Percentiles rank a stretch among this genome's conserved stretches.
Conservation (phyloP, 2,113 vertebrate species). For the Cheirogaleus medius region DNA sequence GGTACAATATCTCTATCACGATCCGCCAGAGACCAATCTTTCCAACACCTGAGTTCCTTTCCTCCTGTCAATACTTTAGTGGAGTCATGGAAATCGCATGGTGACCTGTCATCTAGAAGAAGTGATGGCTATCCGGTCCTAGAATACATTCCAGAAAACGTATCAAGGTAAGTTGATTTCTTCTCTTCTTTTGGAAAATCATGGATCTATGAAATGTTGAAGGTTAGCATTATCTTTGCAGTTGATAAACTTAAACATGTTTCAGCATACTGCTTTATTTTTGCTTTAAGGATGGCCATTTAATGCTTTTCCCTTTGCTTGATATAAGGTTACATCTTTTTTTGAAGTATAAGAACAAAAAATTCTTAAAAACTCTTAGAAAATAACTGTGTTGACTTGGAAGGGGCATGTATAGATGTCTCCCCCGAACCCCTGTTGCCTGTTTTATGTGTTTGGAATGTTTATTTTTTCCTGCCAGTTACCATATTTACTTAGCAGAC, state of each 20-base stretch:
- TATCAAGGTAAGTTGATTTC: conserved; percentile 86
- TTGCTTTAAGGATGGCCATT: not conserved
- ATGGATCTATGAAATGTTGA: not conserved
- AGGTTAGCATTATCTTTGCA: not conserved
- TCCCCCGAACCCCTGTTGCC: not conserved
- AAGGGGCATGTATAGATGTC: not conserved
- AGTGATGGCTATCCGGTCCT: conserved; percentile 93
- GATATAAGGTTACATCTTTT: not conserved
- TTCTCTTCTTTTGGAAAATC: not conserved
- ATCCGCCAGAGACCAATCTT: conserved; percentile 94
- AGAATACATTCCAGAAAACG: conserved; percentile 95
- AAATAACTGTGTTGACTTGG: not conserved
- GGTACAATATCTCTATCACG: conserved; percentile 97
- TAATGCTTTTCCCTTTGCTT: not conserved
- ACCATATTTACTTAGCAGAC: conserved; percentile 14
- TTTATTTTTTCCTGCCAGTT: conserved; percentile 30
- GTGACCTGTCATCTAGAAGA: conserved; percentile 93
- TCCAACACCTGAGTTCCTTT: conserved; percentile 97
- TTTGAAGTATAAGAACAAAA: not conserved
- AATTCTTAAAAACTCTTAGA: not conserved
- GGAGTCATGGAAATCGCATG: conserved; percentile 97
- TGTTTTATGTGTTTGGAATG: not conserved
- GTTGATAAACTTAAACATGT: not conserved
- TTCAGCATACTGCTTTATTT: not conserved
- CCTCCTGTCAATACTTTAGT: conserved; percentile 94